phyloP scores from a whole-genome alignment of 2,113 vertebrate species.

The Rhineura floridana region DNA sequence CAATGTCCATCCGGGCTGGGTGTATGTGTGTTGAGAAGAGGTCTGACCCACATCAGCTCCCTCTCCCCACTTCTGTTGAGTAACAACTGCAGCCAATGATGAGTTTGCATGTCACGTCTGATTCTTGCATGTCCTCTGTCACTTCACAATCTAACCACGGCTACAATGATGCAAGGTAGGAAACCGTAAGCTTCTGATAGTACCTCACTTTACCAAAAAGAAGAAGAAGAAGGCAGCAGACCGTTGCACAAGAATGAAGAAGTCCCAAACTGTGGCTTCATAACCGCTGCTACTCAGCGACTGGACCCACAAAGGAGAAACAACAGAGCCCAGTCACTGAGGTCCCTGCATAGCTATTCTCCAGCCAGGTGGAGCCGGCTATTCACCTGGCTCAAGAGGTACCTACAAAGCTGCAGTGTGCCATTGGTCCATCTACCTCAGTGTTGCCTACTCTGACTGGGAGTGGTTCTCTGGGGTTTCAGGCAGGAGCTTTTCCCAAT shows the following conservation, averaged over 20 bases:
- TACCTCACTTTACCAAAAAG: not conserved
- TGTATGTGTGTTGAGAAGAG: no score
- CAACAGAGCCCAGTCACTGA: not conserved
- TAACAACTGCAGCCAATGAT: not conserved
- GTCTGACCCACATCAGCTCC: not conserved
- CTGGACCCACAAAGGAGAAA: accelerated
- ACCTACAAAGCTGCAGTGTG: no score
- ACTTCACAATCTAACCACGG: not conserved
- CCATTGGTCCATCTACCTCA: no score
- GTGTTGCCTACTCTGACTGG: no score
- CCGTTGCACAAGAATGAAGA: not conserved
- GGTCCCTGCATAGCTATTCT: not conserved
- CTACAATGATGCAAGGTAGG: not conserved
- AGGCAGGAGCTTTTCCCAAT: no score
- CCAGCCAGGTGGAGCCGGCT: accelerated
- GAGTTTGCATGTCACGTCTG: not conserved
- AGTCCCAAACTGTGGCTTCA: not conserved
- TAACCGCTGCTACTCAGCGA: not conserved
- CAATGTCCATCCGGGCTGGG: not conserved
- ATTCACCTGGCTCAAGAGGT: not conserved
- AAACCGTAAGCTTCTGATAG: not conserved
- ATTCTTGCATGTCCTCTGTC: not conserved
- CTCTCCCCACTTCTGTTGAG: not conserved
- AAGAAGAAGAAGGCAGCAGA: not conserved
- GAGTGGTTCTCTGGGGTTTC: no score